Percentiles rank a stretch among this genome's conserved stretches.
Conservation (phyloP, 2,888 invertebrate genomes). For the Trimorus sp. region DNA sequence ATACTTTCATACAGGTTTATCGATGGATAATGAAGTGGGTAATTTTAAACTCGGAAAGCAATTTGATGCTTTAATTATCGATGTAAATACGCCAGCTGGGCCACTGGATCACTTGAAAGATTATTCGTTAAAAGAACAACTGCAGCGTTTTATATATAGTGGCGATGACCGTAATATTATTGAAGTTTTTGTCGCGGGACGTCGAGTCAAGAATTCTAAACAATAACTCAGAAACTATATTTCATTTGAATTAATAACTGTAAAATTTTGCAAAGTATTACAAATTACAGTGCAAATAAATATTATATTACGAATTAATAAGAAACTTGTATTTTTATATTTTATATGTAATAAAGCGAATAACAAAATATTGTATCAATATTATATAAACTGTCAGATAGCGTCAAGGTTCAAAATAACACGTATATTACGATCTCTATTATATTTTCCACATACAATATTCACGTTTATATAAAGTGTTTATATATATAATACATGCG, state of each 20-base stretch:
- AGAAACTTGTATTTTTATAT: neutral
- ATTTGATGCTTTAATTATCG: constrained; percentile 92
- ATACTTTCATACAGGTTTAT: constrained; percentile 83
- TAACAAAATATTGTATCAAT: too few species aligned
- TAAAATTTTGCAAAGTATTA: neutral
- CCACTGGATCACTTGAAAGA: constrained; percentile 83
- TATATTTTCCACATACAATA: too few species aligned
- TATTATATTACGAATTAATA: too few species aligned
- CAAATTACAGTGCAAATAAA: too few species aligned
- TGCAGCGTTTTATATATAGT: constrained; percentile 89
- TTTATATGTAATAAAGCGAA: neutral
- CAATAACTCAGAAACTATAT: too few species aligned
- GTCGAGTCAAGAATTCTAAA: constrained; percentile 78
- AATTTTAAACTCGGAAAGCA: constrained; percentile 91
- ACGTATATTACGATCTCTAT: too few species aligned
- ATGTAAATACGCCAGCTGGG: constrained; percentile 83
- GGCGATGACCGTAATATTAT: constrained; percentile 93
- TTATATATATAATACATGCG: too few species aligned
- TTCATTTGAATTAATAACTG: too few species aligned
- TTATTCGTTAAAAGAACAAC: constrained; percentile 83
- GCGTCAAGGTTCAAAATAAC: too few species aligned
- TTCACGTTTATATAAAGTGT: too few species aligned
- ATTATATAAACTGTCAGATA: too few species aligned
- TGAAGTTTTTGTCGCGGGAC: constrained; percentile 89
- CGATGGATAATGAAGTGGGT: constrained; percentile 88